These are phyloP conservation scores for Stichodactyla helianthus DNA, from an alignment of 64 coral and sea anemone genomes.

Conservation along the genomic window DNA sequence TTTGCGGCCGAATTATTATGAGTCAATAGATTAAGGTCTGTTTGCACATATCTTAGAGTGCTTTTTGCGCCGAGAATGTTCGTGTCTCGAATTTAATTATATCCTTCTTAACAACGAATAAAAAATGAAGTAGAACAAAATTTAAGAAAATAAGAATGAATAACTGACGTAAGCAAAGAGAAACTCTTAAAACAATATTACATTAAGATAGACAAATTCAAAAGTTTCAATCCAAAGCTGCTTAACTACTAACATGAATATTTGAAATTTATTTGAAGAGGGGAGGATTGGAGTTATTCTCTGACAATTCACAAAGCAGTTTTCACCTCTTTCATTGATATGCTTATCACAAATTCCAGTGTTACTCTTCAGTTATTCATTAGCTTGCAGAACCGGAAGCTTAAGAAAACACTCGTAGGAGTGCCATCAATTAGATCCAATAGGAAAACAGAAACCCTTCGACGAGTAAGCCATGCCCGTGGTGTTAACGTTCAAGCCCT, in stretches of 20 bases:
- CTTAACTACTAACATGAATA: neutral
- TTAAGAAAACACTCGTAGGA: neutral
- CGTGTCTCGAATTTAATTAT: neutral
- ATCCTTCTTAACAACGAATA: neutral
- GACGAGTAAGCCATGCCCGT: neutral
- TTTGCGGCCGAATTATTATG: neutral
- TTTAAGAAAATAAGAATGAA: no score
- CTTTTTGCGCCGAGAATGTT: neutral
- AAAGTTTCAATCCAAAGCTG: no score
- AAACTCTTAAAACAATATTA: no score
- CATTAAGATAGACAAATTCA: no score
- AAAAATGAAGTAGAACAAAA: no score
- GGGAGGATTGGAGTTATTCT: neutral
- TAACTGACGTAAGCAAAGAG: no score
- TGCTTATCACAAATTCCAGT: neutral
- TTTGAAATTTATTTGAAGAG: neutral
- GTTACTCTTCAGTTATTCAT: neutral
- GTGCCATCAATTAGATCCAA: neutral
- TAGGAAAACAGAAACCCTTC: neutral
- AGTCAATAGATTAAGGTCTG: slow-evolving; percentile 5
- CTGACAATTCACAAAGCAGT: neutral
- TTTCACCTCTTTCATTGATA: neutral
- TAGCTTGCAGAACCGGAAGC: neutral
- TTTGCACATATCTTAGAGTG: slow-evolving; percentile 3
- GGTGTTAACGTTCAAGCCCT: neutral